Evolutionary conservation across 2,888 invertebrate genomes (phyloP), one percentile per base, ranked within the genome.

Genomic region (Xylota segnis): DNA sequence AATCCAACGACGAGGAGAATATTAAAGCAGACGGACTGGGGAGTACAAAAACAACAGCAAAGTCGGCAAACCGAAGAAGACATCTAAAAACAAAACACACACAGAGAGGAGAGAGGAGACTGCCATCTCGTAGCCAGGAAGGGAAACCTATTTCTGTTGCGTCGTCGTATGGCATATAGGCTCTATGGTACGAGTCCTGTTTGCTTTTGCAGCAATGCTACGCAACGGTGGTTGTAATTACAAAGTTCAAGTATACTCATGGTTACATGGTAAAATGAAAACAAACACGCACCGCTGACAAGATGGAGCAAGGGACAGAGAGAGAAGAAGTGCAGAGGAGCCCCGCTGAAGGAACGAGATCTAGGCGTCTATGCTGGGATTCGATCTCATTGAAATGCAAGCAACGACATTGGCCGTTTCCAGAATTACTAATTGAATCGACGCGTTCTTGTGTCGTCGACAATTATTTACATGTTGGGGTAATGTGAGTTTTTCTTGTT

Each of bases 391-490:
- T 90, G 90, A 90, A 90, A 91, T 91, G 90, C 91, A 91, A 89
- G 89, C 90, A 89, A 89, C 90, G 89, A 90, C 89, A 89, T 88
- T 89, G 89, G 88, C 89, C 90, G 91, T 91, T 90, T 91, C 90
- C 89, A 89, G 91, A 91, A 91, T 91, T 90, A 91, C 91, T 91
- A 91, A 91, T 91, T 91, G 91, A 91, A 91, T 90, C 91, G 91
- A 91, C 91, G 91, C 91, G 90, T 90, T 91, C 90, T 89, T 89
- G 88, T 90, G 90, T 86, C 86, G 81, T 84, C 83, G 75, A 83
- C 83, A 83, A 83, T 87, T 87, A 87, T 84, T 83, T 87, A 87
- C 84, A 84, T 87, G 87, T 77, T 77, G 76, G 63, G 76, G 72
- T 82, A 82, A 76, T 86, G 86, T 82, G 86, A 50, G 82, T 82